A percentile compares a stretch with the other conserved stretches of the same genome.
These are phyloP conservation scores for Lonchura striata DNA, from an alignment of 2,113 vertebrate species.

Conservation along the genomic window DNA sequence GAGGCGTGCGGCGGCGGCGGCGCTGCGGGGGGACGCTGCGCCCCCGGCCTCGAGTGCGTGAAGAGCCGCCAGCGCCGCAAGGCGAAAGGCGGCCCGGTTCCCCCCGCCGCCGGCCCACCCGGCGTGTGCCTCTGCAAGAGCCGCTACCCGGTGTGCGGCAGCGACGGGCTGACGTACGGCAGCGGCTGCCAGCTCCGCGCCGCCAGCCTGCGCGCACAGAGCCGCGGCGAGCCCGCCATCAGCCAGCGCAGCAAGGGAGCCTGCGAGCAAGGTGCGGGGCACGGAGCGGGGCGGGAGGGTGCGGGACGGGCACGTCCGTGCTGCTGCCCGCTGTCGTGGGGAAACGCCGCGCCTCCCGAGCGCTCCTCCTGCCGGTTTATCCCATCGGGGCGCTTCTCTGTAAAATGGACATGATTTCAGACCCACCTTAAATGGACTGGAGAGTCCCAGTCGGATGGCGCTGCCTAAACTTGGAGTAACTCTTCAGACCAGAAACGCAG, in stretches of 20 bases:
- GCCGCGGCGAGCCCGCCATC: slow-evolving; percentile 68
- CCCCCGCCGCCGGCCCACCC: slow-evolving; percentile 1
- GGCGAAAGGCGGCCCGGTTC: slow-evolving; percentile 57
- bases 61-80: slow-evolving; percentile 71
- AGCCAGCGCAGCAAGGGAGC: slow-evolving; percentile 83
- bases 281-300: neutral
- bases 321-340: fast-evolving
- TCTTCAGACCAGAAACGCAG: neutral
- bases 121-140: slow-evolving; percentile 85
- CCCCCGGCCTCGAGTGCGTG: slow-evolving; percentile 82
- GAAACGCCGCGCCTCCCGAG: neutral
- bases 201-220: slow-evolving; percentile 76
- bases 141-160: slow-evolving; percentile 86
- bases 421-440: neutral
- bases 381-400: neutral
- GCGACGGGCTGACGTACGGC: slow-evolving; percentile 81
- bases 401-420: neutral
- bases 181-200: slow-evolving; percentile 82
- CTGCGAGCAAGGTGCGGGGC: slow-evolving; percentile 83
- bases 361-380: fast-evolving
- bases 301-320: neutral
- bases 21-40: slow-evolving; percentile 72
- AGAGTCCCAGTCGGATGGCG: neutral
- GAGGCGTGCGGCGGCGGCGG: slow-evolving; percentile 72
- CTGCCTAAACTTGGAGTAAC: neutral